Conservation (phyloP, 2,888 invertebrate species). For the Alviniconcha strummeri region DNA sequence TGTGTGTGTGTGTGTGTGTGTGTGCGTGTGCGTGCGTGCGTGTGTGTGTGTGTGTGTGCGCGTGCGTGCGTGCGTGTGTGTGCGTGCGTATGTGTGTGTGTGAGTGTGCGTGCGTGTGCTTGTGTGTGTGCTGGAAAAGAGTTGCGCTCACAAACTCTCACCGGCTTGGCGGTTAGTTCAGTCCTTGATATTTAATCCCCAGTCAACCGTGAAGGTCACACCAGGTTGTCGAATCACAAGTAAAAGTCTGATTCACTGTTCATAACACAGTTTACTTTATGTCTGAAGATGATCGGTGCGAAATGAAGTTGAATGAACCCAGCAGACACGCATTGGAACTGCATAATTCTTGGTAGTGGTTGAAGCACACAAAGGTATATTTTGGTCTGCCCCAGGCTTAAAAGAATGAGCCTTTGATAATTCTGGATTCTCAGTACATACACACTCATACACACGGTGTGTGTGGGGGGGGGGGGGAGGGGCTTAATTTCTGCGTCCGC, state of each 20-base stretch:
- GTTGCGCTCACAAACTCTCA: background rate
- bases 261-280: background rate
- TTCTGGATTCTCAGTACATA: background rate
- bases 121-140: background rate
- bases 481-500: background rate
- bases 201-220: no score
- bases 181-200: no score
- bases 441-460: background rate
- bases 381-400: background rate
- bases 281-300: background rate
- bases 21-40: background rate
- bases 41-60: background rate
- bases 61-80: background rate
- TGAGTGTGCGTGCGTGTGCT: background rate
- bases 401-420: no score
- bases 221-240: no score
- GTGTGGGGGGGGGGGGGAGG: no score
- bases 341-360: background rate
- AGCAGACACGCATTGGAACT: background rate
- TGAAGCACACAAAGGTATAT: background rate
- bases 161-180: no score
- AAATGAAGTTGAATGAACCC: background rate
- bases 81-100: background rate
- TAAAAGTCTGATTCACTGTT: no score
- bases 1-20: constrained; percentile 6